Percentiles rank a stretch among this genome's conserved stretches.
Evolutionary conservation across 30 jellyfish, hydroid and myxozoan species (phyloP).

Genomic region (Nemopilema nomurai): DNA sequence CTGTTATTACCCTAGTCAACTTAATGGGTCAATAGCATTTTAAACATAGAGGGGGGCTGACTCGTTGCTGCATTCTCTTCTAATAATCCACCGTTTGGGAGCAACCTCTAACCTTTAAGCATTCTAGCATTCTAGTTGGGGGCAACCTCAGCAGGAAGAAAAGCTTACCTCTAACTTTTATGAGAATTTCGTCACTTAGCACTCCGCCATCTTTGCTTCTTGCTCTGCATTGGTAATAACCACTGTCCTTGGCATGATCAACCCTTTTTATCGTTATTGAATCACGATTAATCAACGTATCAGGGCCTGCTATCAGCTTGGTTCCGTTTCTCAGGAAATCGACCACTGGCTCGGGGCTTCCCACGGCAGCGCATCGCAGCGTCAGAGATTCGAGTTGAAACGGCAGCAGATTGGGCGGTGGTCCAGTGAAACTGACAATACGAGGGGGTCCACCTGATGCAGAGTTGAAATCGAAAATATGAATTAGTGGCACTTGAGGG

Average conservation of each 20-base stretch:
- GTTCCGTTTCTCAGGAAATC: conserved; percentile 42
- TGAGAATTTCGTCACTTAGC: conserved; percentile 37
- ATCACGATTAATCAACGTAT: conserved; percentile 16
- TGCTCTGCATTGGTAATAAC: conserved; percentile 66
- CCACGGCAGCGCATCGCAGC: conserved; percentile 49
- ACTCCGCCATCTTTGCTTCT: conserved; percentile 58
- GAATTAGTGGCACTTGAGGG: no score
- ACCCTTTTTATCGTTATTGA: conserved; percentile 31
- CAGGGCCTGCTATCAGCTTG: conserved; percentile 8
- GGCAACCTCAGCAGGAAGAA: no score
- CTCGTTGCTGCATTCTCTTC: no score
- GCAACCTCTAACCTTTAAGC: no score
- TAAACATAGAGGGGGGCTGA: no score
- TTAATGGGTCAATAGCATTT: no score
- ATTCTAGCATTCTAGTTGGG: no score
- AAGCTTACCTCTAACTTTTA: conserved; percentile 55
- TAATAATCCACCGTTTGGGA: no score
- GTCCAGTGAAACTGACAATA: conserved; percentile 57
- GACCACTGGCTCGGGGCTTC: conserved; percentile 36
- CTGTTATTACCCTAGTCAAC: no score
- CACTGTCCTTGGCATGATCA: conserved; percentile 63
- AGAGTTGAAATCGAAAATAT: no score
- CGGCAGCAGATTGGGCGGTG: conserved; percentile 30
- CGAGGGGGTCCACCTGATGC: conserved; percentile 55
- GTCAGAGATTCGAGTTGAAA: conserved; percentile 51